Base-by-base conservation (phyloP, 2,113 vertebrate genomes). In the Pelvicachromis taeniatus region DNA sequence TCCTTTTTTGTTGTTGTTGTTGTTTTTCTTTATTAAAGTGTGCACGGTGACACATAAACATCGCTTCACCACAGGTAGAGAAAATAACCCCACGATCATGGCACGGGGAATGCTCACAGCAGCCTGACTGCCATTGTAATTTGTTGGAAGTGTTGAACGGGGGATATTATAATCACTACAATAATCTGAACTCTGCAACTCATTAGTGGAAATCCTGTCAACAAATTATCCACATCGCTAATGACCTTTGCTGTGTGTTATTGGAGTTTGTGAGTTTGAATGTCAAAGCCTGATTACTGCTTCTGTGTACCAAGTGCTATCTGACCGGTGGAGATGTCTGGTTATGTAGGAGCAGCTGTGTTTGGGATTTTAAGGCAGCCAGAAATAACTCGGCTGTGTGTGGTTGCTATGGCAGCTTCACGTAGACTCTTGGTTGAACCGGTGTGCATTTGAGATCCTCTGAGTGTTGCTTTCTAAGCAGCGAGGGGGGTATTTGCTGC, bases 301-400 rank as follows among this genome's bases (percentile, higher is more conserved):
- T 70, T 88, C 59, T 77, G 85, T 77, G 19, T 17, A 81, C 53
- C 9, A 23, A 88, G 56, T 31, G 77, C 65, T 83, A 45, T 88
- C 83, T 90, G 85, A 78, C 61, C 50, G 14, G 61, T 56, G 88
- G 83, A 87, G 77, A 85, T 86, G 86, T 86, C 83, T 88, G 89
- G 42, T 83, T 81, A 40, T 88, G 91, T 83, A 81, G 83, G 35
- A 93, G 91, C 92, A 91, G 92, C 92, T 92, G 91, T 89, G 91
- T 94, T 93, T 92, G 92, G 83, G 86, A 88, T 86, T 88, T 88
- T 55, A 88, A 92, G 38, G 83, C 56, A 31, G 81, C 80, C 94
- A 92, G 89, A 93, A 93, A 93, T 93, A 94, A 82, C 90, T 85
- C 54, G 59, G 86, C 92, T 92, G 92, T 92, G 81, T 77, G 90